Base-by-base conservation (phyloP, 1,140 invertebrate genomes). In the Pseudobourletiella spinata region DNA sequence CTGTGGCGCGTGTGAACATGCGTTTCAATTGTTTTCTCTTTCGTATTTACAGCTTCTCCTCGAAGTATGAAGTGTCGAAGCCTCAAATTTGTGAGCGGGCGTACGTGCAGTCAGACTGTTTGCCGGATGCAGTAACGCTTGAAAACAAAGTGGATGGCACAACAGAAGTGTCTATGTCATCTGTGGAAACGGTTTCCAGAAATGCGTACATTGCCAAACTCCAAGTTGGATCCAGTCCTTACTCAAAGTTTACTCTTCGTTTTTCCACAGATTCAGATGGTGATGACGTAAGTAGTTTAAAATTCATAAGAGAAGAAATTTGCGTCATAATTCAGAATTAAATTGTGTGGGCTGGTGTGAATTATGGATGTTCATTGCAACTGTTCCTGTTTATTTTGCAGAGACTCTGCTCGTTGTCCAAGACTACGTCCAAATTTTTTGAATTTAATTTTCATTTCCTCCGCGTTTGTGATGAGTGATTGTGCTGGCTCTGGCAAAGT, bases 361-460 rank as follows among this genome's bases (percentile, higher is more conserved):
- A n/a, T n/a, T n/a, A n/a, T n/a, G n/a, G n/a, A n/a, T n/a, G n/a
- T n/a, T n/a, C n/a, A n/a, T n/a, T n/a, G n/a, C n/a, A n/a, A n/a
- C n/a, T n/a, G n/a, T n/a, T n/a, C n/a, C n/a, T n/a, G n/a, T 68
- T 77, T 75, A 62, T 70, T 57, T 75, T 73, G 6, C 76, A 82
- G 80, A 79, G 79, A 59, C 71, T 79, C 1, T 82, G 81, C 70
- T 71, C 48, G 6, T 44, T 78, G 57, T 50, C 76, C 18, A 71
- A 71, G 3, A 70, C 26, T 77, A 77, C 56, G 70, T 74, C 15
- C 74, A 80, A 64, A 24, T 82, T 79, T 68, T 72, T 81, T 18
- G 81, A 83, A 71, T 82, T 80, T 72, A 83, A 83, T 68, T 81
- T 83, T 61, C 75, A 79, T 64, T 79, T 83, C 46, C 79, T 80